phyloP scores from a whole-genome alignment of 2,113 vertebrate genomes.

The Parus major region DNA sequence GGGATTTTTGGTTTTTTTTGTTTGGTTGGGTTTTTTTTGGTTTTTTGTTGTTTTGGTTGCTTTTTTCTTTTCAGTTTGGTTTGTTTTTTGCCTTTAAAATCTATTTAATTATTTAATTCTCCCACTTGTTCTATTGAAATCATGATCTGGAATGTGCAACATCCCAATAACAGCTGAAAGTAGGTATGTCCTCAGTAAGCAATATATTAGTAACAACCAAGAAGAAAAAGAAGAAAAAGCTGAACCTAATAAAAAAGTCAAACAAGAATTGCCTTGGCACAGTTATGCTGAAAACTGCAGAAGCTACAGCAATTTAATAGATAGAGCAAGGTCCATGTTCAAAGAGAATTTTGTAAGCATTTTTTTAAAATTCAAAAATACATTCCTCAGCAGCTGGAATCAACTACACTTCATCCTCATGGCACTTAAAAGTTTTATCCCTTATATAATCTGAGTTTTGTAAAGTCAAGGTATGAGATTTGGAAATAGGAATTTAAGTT shows the following conservation, averaged over 20 bases:
- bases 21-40: no score
- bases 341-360: background rate
- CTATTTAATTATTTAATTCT: background rate
- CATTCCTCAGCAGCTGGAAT: background rate
- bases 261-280: background rate
- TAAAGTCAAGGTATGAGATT: background rate
- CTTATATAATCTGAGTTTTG: background rate
- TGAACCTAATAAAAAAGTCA: background rate
- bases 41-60: background rate
- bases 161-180: background rate
- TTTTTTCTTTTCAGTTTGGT: background rate
- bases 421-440: background rate
- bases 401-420: background rate
- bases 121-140: background rate
- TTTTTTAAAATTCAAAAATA: background rate
- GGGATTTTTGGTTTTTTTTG: no score
- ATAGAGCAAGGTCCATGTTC: background rate
- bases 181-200: rapidly evolving
- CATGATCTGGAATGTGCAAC: background rate
- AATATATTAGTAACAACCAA: background rate
- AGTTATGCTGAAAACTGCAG: background rate
- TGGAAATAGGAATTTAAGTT: background rate
- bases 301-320: background rate
- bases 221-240: background rate
- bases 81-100: background rate